These are phyloP conservation scores for Spilarctia lutea DNA, from an alignment of 2,888 invertebrate genomes.

Conservation along the genomic window DNA sequence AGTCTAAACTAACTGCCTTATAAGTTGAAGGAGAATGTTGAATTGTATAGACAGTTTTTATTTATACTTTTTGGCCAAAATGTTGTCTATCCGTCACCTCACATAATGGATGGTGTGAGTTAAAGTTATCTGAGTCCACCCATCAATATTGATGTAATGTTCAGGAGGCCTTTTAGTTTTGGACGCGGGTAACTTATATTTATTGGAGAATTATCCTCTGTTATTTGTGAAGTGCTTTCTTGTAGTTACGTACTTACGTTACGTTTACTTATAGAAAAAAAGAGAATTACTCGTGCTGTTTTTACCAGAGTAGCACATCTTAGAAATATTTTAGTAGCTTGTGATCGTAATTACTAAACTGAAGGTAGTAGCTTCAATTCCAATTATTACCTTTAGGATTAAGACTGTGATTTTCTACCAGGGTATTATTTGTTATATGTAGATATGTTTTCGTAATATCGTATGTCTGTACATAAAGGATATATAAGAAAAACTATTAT, in stretches of 20 bases:
- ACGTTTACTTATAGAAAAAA: not conserved
- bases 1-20: not conserved
- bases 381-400: not conserved
- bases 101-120: conserved; percentile 6
- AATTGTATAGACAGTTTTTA: not conserved
- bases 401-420: not conserved
- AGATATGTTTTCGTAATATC: too few species aligned
- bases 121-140: conserved; percentile 16
- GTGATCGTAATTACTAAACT: not conserved
- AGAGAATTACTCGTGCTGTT: not conserved
- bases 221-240: conserved; percentile 2
- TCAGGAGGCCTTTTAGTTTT: conserved; percentile 13
- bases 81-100: conserved; percentile 15
- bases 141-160: conserved; percentile 22
- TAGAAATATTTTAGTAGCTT: not conserved
- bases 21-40: not conserved
- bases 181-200: conserved; percentile 12
- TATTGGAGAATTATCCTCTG: conserved; percentile 7
- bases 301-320: not conserved
- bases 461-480: too few species aligned
- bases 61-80: conserved; percentile 1
- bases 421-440: not conserved
- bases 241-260: too few species aligned
- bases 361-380: not conserved
- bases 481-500: too few species aligned